These are phyloP conservation scores for Poecilia picta DNA, from an alignment of 2,797 vertebrate species.

Conservation along the genomic window DNA sequence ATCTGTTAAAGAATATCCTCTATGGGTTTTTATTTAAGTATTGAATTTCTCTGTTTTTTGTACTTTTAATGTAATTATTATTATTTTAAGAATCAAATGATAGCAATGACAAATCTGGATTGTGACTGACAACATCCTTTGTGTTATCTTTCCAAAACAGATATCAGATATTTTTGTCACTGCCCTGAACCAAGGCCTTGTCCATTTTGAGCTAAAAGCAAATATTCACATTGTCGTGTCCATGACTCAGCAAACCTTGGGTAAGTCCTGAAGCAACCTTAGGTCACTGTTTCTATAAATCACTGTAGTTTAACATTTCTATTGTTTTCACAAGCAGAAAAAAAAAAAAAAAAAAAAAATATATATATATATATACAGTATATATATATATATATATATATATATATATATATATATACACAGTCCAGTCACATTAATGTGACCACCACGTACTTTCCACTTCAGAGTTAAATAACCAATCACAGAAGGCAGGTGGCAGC, in stretches of 20 bases:
- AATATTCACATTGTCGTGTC: conserved; percentile 89
- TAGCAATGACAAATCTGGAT: neutral
- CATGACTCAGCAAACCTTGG: conserved; percentile 92
- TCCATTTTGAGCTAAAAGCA: conserved; percentile 95
- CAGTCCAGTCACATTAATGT: too few species aligned
- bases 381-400: too few species aligned
- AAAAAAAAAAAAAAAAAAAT: conserved; percentile 24
- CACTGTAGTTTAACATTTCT: conserved; percentile 2
- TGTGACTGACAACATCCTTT: conserved; percentile 3
- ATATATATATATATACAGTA: too few species aligned
- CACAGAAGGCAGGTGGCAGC: too few species aligned
- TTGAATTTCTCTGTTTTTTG: neutral
- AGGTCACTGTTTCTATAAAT: neutral
- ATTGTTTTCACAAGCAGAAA: conserved; percentile 4
- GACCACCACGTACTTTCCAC: too few species aligned
- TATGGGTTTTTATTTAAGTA: neutral
- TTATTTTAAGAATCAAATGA: neutral
- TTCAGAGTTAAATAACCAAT: too few species aligned
- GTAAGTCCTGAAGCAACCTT: conserved; percentile 76
- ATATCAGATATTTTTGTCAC: conserved; percentile 88
- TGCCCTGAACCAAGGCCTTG: conserved; percentile 92
- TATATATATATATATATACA: too few species aligned
- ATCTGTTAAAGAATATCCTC: neutral
- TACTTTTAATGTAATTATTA: neutral
- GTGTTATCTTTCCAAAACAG: conserved; percentile 70